phyloP scores from a whole-genome alignment of 2,113 vertebrate species.

The Vulpes ferrilata region DNA sequence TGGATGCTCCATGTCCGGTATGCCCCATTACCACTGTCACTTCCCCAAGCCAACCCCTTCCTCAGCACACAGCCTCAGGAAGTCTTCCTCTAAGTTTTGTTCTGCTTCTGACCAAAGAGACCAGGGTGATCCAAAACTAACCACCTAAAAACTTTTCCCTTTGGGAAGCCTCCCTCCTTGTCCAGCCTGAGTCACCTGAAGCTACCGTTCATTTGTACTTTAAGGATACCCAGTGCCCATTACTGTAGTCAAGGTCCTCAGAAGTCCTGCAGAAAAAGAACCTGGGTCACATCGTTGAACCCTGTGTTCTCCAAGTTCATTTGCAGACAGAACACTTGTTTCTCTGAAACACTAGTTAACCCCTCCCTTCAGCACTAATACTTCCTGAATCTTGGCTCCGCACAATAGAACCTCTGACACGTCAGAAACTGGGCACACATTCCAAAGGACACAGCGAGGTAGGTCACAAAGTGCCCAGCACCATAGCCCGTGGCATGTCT shows the following conservation, averaged over 20 bases:
- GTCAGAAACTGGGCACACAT: neutral
- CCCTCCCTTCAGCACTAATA: neutral
- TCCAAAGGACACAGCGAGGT: fast-evolving
- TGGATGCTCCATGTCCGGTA: neutral
- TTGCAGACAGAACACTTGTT: neutral
- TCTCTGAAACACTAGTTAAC: neutral
- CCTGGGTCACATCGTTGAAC: neutral
- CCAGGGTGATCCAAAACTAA: neutral
- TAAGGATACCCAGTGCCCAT: too few relatives aligned
- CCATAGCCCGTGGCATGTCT: neutral
- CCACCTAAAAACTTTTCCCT: neutral
- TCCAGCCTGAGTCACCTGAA: neutral
- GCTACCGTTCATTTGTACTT: neutral
- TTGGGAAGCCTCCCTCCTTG: neutral
- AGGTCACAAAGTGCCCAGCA: neutral
- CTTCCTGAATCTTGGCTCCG: neutral
- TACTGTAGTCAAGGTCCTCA: neutral
- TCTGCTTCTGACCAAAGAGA: neutral
- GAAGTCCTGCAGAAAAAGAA: conserved; percentile 36
- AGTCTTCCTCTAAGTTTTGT: neutral
- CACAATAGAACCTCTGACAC: neutral
- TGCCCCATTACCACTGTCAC: too few relatives aligned
- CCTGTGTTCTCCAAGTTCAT: neutral
- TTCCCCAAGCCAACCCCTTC: neutral
- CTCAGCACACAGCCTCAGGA: neutral